These are phyloP conservation scores for Peromyscus californicus DNA, from an alignment of 2,113 vertebrate species.

Conservation along the genomic window DNA sequence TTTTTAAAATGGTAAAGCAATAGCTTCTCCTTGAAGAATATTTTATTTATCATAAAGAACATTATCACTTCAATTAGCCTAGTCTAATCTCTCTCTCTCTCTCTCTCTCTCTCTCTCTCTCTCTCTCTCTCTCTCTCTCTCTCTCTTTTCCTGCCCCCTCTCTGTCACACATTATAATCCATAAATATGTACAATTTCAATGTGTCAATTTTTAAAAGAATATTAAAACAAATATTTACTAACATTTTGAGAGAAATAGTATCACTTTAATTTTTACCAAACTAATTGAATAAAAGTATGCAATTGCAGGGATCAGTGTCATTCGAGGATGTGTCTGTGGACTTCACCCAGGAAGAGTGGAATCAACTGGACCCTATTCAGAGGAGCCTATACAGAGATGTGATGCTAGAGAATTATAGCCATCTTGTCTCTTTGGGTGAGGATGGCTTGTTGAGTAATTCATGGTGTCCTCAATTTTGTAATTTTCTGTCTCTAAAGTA, in stretches of 20 bases:
- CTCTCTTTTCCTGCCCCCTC: not conserved
- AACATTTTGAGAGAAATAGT: not conserved
- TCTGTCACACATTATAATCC: not conserved
- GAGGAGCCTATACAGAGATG: conserved; percentile 62
- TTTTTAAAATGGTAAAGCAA: conserved; percentile 6
- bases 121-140: not conserved
- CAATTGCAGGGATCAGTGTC: conserved; percentile 62
- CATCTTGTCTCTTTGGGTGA: conserved; percentile 66
- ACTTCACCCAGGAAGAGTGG: conserved; percentile 63
- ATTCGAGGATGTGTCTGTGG: conserved; percentile 69
- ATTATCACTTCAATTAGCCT: not conserved
- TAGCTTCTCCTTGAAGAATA: conserved; percentile 40
- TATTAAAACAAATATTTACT: not conserved
- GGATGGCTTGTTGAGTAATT: conserved; percentile 40
- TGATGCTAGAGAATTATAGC: conserved; percentile 64
- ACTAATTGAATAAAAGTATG: conserved; percentile 45
- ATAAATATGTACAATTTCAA: not conserved
- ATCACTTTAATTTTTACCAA: conserved; percentile 44
- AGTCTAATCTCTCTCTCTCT: not conserved
- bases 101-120: not conserved
- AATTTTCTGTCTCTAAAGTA: conserved; percentile 38
- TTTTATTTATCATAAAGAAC: not conserved
- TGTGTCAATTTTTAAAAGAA: not conserved
- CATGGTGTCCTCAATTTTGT: not conserved
- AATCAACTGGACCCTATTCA: conserved; percentile 39